Evolutionary conservation across 2,888 invertebrate genomes (phyloP).

Genomic region (Chalcis sispes): DNA sequence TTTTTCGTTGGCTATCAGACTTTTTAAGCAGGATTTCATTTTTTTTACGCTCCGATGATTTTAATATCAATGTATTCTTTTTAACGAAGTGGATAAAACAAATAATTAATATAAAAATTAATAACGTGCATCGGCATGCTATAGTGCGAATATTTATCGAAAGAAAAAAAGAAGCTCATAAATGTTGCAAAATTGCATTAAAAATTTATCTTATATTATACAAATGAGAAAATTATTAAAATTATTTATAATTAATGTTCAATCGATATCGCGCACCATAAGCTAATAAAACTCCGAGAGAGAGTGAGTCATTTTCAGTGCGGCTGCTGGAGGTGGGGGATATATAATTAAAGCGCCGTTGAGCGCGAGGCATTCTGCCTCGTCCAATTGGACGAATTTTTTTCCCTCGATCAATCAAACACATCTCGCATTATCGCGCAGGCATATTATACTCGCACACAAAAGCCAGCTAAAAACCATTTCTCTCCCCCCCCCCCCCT

Average conservation of each 20-base stretch:
- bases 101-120: constrained; percentile 10
- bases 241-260: constrained; percentile 52
- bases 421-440: constrained; percentile 33
- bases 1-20: not conserved
- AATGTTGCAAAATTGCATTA: constrained; percentile 18
- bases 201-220: constrained; percentile 9
- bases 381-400: constrained; percentile 53
- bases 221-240: constrained; percentile 41
- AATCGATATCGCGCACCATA: constrained; percentile 37
- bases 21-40: not conserved
- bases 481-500: no score
- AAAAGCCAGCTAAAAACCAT: no score
- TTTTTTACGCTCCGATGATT: not conserved
- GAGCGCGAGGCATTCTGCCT: constrained; percentile 4
- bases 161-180: constrained; percentile 5
- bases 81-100: not conserved
- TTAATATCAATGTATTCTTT: not conserved
- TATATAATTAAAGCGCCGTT: constrained; percentile 49
- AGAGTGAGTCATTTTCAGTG: constrained; percentile 48
- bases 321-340: not conserved
- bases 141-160: not conserved
- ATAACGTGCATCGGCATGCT: not conserved
- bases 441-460: constrained; percentile 12
- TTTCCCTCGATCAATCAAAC: constrained; percentile 56
- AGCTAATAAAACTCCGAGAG: constrained; percentile 40